Evolutionary conservation across 92 coral and sea anemone species (phyloP).

Genomic region (Paramuricea clavata): DNA sequence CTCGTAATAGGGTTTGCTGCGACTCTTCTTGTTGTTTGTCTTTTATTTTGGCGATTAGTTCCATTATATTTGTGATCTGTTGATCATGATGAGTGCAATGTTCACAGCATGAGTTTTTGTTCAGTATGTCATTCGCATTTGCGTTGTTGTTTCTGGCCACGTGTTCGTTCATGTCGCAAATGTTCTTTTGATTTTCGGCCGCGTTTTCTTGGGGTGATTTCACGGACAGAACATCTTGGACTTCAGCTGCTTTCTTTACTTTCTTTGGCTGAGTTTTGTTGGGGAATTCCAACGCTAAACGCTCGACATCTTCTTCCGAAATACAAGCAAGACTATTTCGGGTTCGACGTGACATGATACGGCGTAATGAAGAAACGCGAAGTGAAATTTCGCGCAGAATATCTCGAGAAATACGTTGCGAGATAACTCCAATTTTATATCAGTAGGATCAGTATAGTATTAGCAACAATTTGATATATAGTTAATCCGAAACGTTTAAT

Average conservation of each 20-base stretch:
- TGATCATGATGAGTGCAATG: not conserved
- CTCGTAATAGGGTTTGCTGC: too few relatives aligned
- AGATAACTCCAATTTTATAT: not conserved
- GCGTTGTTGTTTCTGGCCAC: too few relatives aligned
- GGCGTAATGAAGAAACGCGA: not conserved
- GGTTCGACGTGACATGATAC: slow-evolving; percentile 2
- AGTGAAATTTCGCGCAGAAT: not conserved
- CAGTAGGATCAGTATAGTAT: not conserved
- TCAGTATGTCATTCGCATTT: too few relatives aligned
- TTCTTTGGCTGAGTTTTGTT: not conserved
- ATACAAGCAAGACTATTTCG: not conserved
- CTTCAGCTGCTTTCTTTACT: not conserved
- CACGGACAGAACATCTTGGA: too few relatives aligned
- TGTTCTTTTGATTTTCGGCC: too few relatives aligned
- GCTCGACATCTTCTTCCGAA: not conserved
- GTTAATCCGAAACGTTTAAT: not conserved
- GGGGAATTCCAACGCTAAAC: not conserved
- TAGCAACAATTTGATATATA: not conserved
- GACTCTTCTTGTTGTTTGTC: not conserved
- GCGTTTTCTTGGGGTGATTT: too few relatives aligned
- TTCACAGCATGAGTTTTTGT: not conserved
- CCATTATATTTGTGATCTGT: not conserved
- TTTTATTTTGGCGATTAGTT: too few relatives aligned
- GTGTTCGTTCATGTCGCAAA: too few relatives aligned
- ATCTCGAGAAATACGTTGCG: not conserved